Evolutionary conservation across 1,140 invertebrate genomes (phyloP).

Genomic region (Drosophila nigromelanica): DNA sequence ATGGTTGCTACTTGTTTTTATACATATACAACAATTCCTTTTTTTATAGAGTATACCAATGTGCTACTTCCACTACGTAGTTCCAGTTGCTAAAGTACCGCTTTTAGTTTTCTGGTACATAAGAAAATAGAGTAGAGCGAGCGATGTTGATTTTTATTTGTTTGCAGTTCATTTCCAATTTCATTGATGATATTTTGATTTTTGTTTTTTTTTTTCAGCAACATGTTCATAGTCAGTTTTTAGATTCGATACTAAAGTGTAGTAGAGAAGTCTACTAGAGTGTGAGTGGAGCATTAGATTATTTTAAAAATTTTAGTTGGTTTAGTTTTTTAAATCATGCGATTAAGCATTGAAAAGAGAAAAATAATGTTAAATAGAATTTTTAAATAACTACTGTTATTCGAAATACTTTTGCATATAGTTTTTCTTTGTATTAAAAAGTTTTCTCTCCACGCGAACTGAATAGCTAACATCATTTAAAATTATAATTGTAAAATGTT

Average conservation of each 20-base stretch:
- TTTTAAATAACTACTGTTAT: neutral
- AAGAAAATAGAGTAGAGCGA: slow-evolving; percentile 68
- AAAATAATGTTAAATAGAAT: neutral
- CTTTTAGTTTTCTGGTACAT: slow-evolving; percentile 49
- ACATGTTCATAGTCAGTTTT: slow-evolving; percentile 83
- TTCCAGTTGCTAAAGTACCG: slow-evolving; percentile 65
- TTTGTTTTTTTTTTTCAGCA: slow-evolving; percentile 62
- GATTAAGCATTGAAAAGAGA: neutral
- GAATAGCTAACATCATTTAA: no score
- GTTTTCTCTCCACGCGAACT: neutral
- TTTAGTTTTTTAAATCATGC: slow-evolving; percentile 33
- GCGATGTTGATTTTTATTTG: slow-evolving; percentile 61
- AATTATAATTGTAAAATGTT: no score
- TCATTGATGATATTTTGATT: slow-evolving; percentile 55
- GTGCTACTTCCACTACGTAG: slow-evolving; percentile 75
- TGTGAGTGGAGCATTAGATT: slow-evolving; percentile 24
- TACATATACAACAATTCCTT: slow-evolving; percentile 33
- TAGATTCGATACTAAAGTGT: slow-evolving; percentile 52
- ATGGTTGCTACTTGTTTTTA: slow-evolving; percentile 44
- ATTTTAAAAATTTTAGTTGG: neutral
- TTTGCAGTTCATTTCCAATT: slow-evolving; percentile 62
- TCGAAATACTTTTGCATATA: neutral
- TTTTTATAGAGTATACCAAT: slow-evolving; percentile 53
- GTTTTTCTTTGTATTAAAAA: neutral
- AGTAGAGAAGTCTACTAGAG: slow-evolving; percentile 43